Percentiles rank a stretch among this genome's conserved stretches.
Conservation (phyloP, 2,888 invertebrate species). For the Andrena camellia region DNA sequence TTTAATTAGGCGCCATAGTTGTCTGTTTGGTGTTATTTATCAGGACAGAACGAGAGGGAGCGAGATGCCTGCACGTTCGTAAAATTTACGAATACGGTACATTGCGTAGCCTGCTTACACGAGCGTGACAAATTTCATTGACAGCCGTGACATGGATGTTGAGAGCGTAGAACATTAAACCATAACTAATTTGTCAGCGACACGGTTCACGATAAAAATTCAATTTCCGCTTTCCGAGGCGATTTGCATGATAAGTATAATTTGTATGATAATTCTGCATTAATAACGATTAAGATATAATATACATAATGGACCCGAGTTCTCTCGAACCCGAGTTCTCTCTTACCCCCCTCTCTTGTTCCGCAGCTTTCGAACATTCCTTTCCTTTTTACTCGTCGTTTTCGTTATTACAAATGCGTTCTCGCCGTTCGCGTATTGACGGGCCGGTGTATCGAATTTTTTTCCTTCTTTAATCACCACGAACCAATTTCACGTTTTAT, state of each 20-base stretch:
- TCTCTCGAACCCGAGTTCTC: conserved; percentile 3
- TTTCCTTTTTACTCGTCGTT: not conserved
- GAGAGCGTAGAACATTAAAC: conserved; percentile 36
- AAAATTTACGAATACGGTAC: conserved; percentile 28
- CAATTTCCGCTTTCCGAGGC: conserved; percentile 45
- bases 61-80: not conserved
- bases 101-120: conserved; percentile 32
- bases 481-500: not conserved
- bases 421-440: not conserved
- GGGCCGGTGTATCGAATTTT: not conserved
- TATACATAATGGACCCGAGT: conserved; percentile 31
- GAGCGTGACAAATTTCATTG: conserved; percentile 44
- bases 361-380: conserved; percentile 20
- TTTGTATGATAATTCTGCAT: conserved; percentile 49
- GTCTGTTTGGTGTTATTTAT: not conserved
- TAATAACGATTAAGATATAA: conserved; percentile 57
- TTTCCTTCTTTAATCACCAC: not conserved
- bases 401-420: conserved; percentile 12
- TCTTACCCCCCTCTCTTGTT: conserved; percentile 29
- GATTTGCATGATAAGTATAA: conserved; percentile 47
- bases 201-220: conserved; percentile 44
- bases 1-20: not conserved
- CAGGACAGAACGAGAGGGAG: not conserved
- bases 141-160: conserved; percentile 33
- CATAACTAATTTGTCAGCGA: conserved; percentile 54